A percentile compares a stretch with the other conserved stretches of the same genome.
Evolutionary conservation across 2,888 invertebrate species (phyloP).

Genomic region (Perithous albicinctus): DNA sequence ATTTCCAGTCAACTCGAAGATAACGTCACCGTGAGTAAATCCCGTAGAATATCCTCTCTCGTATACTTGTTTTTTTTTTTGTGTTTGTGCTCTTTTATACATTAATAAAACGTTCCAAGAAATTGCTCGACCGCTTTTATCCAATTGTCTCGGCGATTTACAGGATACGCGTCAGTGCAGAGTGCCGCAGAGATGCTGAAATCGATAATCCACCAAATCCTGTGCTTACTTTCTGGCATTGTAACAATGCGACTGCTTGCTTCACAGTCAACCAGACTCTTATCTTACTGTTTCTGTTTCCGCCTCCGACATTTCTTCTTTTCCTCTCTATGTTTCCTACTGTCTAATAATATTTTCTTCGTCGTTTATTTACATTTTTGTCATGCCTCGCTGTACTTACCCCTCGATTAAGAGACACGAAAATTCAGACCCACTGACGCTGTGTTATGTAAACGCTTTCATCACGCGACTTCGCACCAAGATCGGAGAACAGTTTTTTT

Average conservation of each 20-base stretch:
- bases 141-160: conserved; percentile 68
- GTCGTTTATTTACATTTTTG: background rate
- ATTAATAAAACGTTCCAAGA: background rate
- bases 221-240: conserved; percentile 64
- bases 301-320: background rate
- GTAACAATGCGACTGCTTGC: conserved; percentile 58
- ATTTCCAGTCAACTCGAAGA: conserved; percentile 70
- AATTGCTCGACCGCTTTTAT: conserved; percentile 29
- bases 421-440: background rate
- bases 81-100: background rate
- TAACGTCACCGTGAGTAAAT: conserved; percentile 80
- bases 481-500: background rate
- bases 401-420: background rate
- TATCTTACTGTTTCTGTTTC: conserved; percentile 8
- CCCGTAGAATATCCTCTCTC: conserved; percentile 72
- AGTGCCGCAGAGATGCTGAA: conserved; percentile 79
- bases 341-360: background rate
- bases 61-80: conserved; percentile 59
- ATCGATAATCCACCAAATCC: conserved; percentile 77
- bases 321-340: conserved; percentile 20
- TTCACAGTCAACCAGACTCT: conserved; percentile 6
- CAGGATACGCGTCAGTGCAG: conserved; percentile 72
- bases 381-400: background rate
- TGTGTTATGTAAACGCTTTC: background rate
- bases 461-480: background rate